Base-by-base conservation (phyloP, 2,888 invertebrate species). In the Microlaimidae sp. region DNA sequence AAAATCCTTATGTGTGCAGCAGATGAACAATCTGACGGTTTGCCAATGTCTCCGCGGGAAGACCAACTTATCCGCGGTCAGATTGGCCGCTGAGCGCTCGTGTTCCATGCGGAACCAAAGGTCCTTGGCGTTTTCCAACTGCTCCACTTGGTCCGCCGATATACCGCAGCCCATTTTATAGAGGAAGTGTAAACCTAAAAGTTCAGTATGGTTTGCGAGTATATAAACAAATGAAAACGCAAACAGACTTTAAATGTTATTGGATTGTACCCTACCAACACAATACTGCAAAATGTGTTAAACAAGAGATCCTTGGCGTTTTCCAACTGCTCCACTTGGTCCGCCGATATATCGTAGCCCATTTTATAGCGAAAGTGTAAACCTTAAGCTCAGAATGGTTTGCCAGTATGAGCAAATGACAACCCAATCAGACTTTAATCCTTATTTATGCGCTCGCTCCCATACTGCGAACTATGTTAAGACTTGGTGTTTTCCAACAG, bases 1-100 rank as follows among this genome's bases (percentile, higher is more conserved):
- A 19, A 49, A 49, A 21, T 49, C 50, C 25, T 49, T 49, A 26
- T 40, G 41, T n/a, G 50, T 49, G 5, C 21, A 32, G 17, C 28
- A 3, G 5, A 49, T 19, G 25, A 49, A 49, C 25, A 49, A 17
- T 13, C 50, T 23, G 13, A 49, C 38, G 24, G 50, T 49, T 13
- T 21, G 3, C 50, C 50, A 49, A 7, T 32, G 3, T 10, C n/a
- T 3, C 25, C 41, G 25, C 7, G 13, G 13, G 5, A n/a, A 10
- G 43, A 43, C n/a, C 17, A 43, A 24, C n/a, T 43, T 5, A 21
- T 43, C 23, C 43, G 43, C 7, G 7, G 43, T 7, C n/a, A 43
- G 7, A 19, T 43, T 43, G 7, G 5, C 23, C 43, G 17, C 23
- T 5, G 43, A 5, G 5, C 23, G 5, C n/a, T n/a, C n/a, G 23